Conservation (phyloP, 2,888 invertebrate genomes). For the Oithona nana region DNA sequence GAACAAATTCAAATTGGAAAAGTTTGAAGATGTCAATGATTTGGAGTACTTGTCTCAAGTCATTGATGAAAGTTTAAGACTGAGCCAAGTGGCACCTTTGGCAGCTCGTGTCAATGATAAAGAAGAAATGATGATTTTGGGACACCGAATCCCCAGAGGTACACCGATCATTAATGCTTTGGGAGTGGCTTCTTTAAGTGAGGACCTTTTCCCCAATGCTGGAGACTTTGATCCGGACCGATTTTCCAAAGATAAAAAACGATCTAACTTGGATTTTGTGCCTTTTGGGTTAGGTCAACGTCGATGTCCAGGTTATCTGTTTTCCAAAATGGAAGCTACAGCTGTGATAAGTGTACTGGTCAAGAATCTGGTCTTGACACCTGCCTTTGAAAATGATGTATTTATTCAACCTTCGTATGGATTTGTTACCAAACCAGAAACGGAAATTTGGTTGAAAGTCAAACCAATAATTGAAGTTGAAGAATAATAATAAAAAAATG, state of each 20-base stretch:
- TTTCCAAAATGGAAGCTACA: slow-evolving; percentile 25
- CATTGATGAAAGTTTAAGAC: slow-evolving; percentile 28
- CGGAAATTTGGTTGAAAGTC: slow-evolving; percentile 28
- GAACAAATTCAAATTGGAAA: background rate
- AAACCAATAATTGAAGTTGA: too few relatives aligned
- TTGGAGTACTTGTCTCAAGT: slow-evolving; percentile 28
- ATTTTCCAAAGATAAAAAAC: slow-evolving; percentile 20
- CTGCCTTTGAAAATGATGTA: slow-evolving; percentile 25
- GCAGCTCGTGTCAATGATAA: slow-evolving; percentile 26
- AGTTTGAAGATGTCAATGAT: too few relatives aligned
- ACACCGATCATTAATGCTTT: slow-evolving; percentile 29
- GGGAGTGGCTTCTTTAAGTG: slow-evolving; percentile 26
- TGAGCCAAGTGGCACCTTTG: slow-evolving; percentile 26
- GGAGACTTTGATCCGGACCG: slow-evolving; percentile 23
- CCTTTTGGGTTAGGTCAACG: slow-evolving; percentile 29
- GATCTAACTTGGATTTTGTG: slow-evolving; percentile 24
- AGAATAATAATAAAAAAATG: too few relatives aligned
- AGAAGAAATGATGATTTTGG: slow-evolving; percentile 26
- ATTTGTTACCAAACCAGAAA: slow-evolving; percentile 27
- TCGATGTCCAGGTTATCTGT: slow-evolving; percentile 23
- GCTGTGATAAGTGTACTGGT: slow-evolving; percentile 24
- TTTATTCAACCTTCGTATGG: slow-evolving; percentile 25
- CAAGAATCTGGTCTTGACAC: slow-evolving; percentile 23
- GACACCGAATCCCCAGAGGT: slow-evolving; percentile 28
- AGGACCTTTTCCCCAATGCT: slow-evolving; percentile 25